Percentiles rank a stretch among this genome's conserved stretches.
Evolutionary conservation across 2,888 invertebrate genomes (phyloP).

Genomic region (Sphaerophoria taeniata): DNA sequence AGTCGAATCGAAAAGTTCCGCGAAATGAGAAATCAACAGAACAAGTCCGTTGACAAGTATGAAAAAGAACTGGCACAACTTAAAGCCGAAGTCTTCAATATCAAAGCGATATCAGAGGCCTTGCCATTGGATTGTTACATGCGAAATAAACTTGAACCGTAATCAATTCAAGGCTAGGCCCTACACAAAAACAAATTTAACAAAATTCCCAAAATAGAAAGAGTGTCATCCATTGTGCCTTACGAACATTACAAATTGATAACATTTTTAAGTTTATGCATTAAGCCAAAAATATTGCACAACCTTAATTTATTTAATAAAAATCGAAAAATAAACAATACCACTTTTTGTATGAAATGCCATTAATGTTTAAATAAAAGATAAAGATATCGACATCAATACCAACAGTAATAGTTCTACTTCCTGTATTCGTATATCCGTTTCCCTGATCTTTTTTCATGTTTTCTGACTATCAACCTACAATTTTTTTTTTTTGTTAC

Average conservation of each 20-base stretch:
- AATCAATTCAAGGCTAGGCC: slow-evolving; percentile 56
- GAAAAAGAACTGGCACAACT: slow-evolving; percentile 89
- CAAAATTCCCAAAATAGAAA: slow-evolving; percentile 1
- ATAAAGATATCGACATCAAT: slow-evolving; percentile 23
- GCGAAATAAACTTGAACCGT: slow-evolving; percentile 88
- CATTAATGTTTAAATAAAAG: slow-evolving; percentile 28
- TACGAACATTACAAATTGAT: slow-evolving; percentile 37
- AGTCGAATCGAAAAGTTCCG: slow-evolving; percentile 89
- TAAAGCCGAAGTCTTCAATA: slow-evolving; percentile 90
- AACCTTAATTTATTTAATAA: slow-evolving; percentile 39
- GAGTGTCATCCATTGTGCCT: slow-evolving; percentile 60
- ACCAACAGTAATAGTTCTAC: slow-evolving; percentile 14
- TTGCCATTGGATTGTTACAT: slow-evolving; percentile 94
- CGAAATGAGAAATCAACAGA: slow-evolving; percentile 88
- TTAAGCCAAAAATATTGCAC: slow-evolving; percentile 67
- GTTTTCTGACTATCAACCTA: not conserved
- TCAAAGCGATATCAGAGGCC: slow-evolving; percentile 90
- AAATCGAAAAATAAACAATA: slow-evolving; percentile 8
- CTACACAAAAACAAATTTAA: not conserved
- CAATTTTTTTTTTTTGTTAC: slow-evolving; percentile 67
- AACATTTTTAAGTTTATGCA: slow-evolving; percentile 8
- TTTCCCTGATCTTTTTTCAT: not conserved
- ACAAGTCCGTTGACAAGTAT: slow-evolving; percentile 91
- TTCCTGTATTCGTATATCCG: not conserved
- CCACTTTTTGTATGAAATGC: slow-evolving; percentile 44